Conservation (phyloP, 2,113 vertebrate genomes). For the Chiloscyllium plagiosum region DNA sequence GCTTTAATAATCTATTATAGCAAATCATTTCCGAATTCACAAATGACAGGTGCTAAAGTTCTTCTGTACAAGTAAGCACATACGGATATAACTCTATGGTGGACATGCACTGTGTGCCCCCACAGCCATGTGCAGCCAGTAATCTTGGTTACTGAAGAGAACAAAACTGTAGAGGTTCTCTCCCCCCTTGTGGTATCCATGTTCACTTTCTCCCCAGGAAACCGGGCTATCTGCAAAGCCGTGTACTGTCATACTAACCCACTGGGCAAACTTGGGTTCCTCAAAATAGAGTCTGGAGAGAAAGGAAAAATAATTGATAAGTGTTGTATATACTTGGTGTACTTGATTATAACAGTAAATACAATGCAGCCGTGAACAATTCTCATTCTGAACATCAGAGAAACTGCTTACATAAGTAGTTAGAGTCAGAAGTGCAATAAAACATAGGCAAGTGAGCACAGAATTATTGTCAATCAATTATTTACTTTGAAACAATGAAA, state of each 20-base stretch:
- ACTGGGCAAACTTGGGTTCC: constrained; percentile 58
- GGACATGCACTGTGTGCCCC: constrained; percentile 73
- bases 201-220: constrained; percentile 72
- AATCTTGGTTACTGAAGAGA: constrained; percentile 73
- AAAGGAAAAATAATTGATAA: constrained; percentile 39
- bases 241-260: constrained; percentile 76
- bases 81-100: constrained; percentile 49
- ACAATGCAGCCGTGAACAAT: background rate
- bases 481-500: background rate
- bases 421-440: background rate
- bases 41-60: background rate
- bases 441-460: background rate
- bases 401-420: background rate
- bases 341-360: background rate
- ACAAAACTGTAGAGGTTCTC: constrained; percentile 82
- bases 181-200: constrained; percentile 74
- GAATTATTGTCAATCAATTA: background rate
- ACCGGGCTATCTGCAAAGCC: constrained; percentile 84
- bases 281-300: constrained; percentile 66
- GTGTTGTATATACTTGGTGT: background rate
- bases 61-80: background rate
- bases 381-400: background rate
- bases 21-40: background rate
- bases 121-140: constrained; percentile 78
- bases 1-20: background rate